Evolutionary conservation across 2,797 vertebrate genomes (phyloP), one percentile per base, ranked within the genome.

Genomic region (Hapalemur alaotrensis): DNA sequence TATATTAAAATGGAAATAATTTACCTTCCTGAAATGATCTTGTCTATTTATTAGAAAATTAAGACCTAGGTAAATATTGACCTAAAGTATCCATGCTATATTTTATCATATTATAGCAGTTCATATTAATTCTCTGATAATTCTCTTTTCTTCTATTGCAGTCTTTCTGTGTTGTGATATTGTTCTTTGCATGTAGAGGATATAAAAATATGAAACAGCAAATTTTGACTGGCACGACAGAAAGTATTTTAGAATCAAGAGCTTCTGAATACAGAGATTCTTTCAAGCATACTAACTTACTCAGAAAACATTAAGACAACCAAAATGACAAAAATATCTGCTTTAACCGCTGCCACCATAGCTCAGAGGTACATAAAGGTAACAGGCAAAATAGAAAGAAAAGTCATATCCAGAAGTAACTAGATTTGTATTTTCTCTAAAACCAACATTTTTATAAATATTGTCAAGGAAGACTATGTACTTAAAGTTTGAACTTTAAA

Each of bases 11-110:
- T n/a, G 48, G 76, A 95, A 38, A 72, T 61, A 14, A 86, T 92
- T 96, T 93, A 48, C 7, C n/a, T 95, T 91, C 50, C 65, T 92
- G 83, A 95, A 96, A 97, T 75, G 4, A 1, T 52, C 65, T 87
- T 85, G 23, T 20, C 46, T 92, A 28, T 61, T 50, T 83, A 43
- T 80, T 32, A 32, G 25, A 95, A 91, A 48, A 73, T 72, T 82
- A 50, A 73, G 97, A 96, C 76, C 5, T 78, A 93, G 73, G 63
- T 75, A 94, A 93, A 89, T 72, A 78, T n/a, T 73, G 65, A 5
- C 4, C 7, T 35, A 59, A 87, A 88, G 96, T 78, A n/a, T 46
- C 4, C 54, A 91, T 22, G 59, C 52, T 17, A 14, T 5, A 90
- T 54, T 96, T 96, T 72, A 90, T 65, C n/a, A 46, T 41, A 76